Evolutionary conservation across 2,797 vertebrate genomes (phyloP).

Genomic region (Capromys pilorides): DNA sequence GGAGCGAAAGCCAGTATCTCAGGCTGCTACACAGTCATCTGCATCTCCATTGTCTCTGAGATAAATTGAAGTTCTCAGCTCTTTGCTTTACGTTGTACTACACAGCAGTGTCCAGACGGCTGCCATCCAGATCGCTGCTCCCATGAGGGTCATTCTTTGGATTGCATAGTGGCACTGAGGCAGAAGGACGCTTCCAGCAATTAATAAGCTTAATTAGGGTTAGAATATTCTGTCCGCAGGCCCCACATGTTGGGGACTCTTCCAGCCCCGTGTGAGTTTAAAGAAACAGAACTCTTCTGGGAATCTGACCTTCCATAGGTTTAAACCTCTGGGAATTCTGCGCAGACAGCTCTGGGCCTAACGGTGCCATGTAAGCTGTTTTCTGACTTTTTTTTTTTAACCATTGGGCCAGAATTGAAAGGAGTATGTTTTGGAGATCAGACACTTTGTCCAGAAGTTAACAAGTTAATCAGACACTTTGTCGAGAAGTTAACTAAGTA

Average conservation of each 20-base stretch:
- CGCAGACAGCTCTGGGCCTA: constrained; percentile 71
- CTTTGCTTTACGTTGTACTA: constrained; percentile 38
- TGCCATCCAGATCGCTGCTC: constrained; percentile 11
- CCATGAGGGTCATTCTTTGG: not conserved
- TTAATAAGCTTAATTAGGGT: constrained; percentile 60
- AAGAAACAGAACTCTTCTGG: constrained; percentile 70
- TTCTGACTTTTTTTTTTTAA: constrained; percentile 69
- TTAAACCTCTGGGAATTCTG: not conserved
- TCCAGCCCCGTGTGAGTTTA: constrained; percentile 52
- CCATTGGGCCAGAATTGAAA: constrained; percentile 73
- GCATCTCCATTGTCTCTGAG: not conserved
- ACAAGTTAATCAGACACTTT: constrained; percentile 75
- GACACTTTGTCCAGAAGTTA: constrained; percentile 76
- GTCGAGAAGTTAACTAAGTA: constrained; percentile 70
- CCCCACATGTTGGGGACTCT: not conserved
- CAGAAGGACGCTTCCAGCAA: constrained; percentile 32
- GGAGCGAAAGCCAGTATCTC: not conserved
- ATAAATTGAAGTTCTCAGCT: constrained; percentile 26
- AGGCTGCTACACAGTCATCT: not conserved
- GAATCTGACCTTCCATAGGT: constrained; percentile 57
- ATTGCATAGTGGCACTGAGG: constrained; percentile 7
- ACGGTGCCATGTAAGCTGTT: constrained; percentile 61
- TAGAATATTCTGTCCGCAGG: constrained; percentile 5
- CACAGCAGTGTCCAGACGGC: not conserved
- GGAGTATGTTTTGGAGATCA: constrained; percentile 74